Evolutionary conservation across 2,888 invertebrate species (phyloP).

Genomic region (Mylabris sibirica): DNA sequence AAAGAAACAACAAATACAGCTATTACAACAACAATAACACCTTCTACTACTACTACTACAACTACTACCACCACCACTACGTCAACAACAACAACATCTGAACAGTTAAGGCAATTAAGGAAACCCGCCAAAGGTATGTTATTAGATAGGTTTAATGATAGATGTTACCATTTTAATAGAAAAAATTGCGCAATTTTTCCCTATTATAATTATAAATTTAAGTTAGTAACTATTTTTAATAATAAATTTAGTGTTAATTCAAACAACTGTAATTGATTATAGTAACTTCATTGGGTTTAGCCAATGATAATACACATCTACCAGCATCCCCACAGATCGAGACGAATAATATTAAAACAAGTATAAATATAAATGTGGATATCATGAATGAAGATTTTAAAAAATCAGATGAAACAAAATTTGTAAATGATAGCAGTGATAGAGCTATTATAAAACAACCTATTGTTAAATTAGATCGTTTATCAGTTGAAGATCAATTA

Average conservation of each 20-base stretch:
- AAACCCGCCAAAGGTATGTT: conserved; percentile 44
- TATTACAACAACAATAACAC: conserved; percentile 15
- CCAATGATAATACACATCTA: not conserved
- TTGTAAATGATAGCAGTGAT: not conserved
- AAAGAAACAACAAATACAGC: conserved; percentile 26
- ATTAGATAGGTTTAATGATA: not conserved
- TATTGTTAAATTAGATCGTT: conserved; percentile 68
- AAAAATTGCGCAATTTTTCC: conserved; percentile 11
- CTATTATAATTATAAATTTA: not conserved
- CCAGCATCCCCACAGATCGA: not conserved
- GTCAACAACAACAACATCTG: conserved; percentile 45
- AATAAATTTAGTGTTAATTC: not conserved
- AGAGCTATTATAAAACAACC: conserved; percentile 63
- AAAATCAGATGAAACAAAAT: not conserved
- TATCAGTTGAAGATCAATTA: conserved; percentile 62
- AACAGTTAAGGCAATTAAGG: conserved; percentile 51
- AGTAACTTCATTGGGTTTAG: not conserved
- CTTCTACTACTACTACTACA: too few species aligned
- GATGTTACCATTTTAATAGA: too few species aligned
- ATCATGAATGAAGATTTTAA: not conserved
- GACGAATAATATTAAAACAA: not conserved
- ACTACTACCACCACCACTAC: too few species aligned
- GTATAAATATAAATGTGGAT: not conserved
- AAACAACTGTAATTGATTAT: not conserved
- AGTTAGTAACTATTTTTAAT: not conserved